Base-by-base conservation (phyloP, 2,113 vertebrate genomes). In the Cephalopterus ornatus region DNA sequence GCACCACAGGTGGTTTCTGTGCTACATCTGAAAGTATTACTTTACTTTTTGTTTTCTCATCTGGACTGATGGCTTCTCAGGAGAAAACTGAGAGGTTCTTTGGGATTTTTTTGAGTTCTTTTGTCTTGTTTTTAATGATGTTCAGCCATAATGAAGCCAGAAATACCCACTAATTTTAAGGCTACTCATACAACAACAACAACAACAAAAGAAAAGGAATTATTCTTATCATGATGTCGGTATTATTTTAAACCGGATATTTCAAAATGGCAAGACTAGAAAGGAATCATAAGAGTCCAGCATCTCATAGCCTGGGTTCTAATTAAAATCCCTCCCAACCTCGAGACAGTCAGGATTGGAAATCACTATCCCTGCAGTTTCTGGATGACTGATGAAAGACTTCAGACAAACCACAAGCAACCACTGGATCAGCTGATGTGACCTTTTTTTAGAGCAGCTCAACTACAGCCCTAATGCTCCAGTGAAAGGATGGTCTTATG, bases 341-440 rank as follows among this genome's bases (percentile, higher is more conserved):
- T 93, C 85, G 56, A 92, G 67, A 66, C 59, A 74, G 67, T 49
- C 78, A 91, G 56, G 67, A 50, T 33, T 55, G 71, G 68, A 94
- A 85, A 47, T 71, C 47, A 42, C 74, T 63, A 9, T 71, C 50
- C 71, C 63, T 89, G 39, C 63, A 72, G 92, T 89, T 68, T 81
- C 16, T 20, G 52, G 77, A 84, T 42, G 59, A 67, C 55, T 89
- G 84, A 97, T 91, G 89, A 91, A 72, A 94, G 83, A 59, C 79
- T 90, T 85, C 42, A 95, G 79, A 79, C 75, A 88, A 95, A 62
- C 91, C 91, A 91, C 79, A 80, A 74, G 79, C 72, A 93, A 63
- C 63, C 85, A 82, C 67, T 67, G 81, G 28, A 63, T 72, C 84
- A 35, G 62, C 6, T 62, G 49, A 35, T 76, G 39, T 21, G 83